Percentiles rank a stretch among this genome's conserved stretches.
These are phyloP conservation scores for Phycodurus eques DNA, from an alignment of 2,113 vertebrate species.

Conservation along the genomic window DNA sequence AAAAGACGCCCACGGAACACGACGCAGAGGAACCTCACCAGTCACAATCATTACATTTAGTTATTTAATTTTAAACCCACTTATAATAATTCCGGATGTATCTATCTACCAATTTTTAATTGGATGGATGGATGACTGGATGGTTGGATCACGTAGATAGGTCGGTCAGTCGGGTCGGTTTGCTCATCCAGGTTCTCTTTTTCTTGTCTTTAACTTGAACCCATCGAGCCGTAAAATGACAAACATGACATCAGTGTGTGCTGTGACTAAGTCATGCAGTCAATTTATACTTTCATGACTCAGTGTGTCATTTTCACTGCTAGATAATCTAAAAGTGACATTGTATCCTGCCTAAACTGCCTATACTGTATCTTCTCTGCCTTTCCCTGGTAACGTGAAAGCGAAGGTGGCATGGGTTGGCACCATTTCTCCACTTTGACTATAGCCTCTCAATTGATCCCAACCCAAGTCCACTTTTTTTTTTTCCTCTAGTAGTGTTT, in stretches of 20 bases:
- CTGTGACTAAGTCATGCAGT: conserved; percentile 1
- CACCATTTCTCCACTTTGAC: conserved; percentile 7
- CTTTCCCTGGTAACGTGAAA: conserved; percentile 56
- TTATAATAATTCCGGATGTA: too few species aligned
- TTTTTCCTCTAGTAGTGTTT: neutral
- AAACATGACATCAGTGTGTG: conserved; percentile 13
- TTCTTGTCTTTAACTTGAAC: conserved; percentile 9
- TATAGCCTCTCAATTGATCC: neutral
- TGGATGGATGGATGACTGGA: too few species aligned
- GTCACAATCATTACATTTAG: too few species aligned
- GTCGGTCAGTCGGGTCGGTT: too few species aligned
- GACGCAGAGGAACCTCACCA: too few species aligned
- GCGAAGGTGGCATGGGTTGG: conserved; percentile 34
- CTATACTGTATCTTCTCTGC: conserved; percentile 6
- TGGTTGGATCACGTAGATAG: too few species aligned
- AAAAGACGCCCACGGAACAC: too few species aligned
- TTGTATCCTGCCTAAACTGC: conserved; percentile 20
- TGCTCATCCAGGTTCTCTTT: neutral
- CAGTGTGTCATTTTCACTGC: conserved; percentile 7
- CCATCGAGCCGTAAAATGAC: neutral
- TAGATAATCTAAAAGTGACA: conserved; percentile 6
- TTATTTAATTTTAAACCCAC: too few species aligned
- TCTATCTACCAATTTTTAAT: too few species aligned
- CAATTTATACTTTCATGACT: too few species aligned
- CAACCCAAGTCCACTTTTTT: neutral